Percentiles rank a stretch among this genome's conserved stretches.
phyloP scores from a whole-genome alignment of 2,888 invertebrate species.

The Lithophane ornitopus region DNA sequence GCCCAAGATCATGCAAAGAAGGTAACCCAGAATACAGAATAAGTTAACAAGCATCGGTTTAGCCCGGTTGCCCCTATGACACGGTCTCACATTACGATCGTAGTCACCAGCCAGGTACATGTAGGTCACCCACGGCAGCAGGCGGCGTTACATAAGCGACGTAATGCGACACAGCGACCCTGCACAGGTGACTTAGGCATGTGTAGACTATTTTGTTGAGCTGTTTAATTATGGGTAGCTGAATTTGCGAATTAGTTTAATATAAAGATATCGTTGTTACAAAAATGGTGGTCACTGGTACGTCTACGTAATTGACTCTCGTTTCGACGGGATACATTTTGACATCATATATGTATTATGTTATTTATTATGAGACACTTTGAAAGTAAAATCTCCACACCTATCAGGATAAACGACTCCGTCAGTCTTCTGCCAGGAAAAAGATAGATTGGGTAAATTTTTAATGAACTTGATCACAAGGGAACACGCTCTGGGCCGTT shows the following conservation, averaged over 20 bases:
- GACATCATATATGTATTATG: too few species aligned
- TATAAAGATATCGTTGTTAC: not conserved
- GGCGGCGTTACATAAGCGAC: conserved; percentile 33
- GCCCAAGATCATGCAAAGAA: not conserved
- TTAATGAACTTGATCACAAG: not conserved
- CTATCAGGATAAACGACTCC: not conserved
- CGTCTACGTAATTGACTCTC: too few species aligned
- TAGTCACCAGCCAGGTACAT: conserved; percentile 13
- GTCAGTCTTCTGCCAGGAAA: too few species aligned
- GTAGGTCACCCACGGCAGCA: conserved; percentile 40
- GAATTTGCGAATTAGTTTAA: not conserved
- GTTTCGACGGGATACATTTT: not conserved
- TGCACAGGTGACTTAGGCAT: conserved; percentile 20
- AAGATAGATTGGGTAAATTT: not conserved
- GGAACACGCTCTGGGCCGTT: too few species aligned
- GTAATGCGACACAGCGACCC: conserved; percentile 33
- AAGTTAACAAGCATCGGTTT: not conserved
- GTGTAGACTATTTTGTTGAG: conserved; percentile 10
- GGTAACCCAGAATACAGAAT: not conserved
- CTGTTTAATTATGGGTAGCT: conserved; percentile 3
- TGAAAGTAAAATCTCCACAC: not conserved
- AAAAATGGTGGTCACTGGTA: too few species aligned
- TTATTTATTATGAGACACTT: not conserved
- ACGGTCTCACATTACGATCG: conserved; percentile 11
- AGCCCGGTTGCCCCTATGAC: conserved; percentile 14